Evolutionary conservation across 2,797 vertebrate species (phyloP).

Genomic region (Tapera naevia): DNA sequence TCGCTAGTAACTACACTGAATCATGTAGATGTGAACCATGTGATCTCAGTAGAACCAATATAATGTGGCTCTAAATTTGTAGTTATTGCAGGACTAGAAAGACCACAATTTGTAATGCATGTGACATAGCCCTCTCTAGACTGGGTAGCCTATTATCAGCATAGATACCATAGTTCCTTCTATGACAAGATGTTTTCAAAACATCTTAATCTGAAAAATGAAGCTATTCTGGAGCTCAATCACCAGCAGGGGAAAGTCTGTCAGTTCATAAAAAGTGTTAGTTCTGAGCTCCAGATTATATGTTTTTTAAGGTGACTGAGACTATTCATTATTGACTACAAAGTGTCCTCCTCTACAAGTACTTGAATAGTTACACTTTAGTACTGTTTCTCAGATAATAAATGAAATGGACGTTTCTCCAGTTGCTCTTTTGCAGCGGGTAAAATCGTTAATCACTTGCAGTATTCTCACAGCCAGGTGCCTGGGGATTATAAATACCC

Average conservation of each 20-base stretch:
- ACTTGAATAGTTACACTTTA: conserved; percentile 18
- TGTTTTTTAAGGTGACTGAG: background rate
- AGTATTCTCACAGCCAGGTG: background rate
- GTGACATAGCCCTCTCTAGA: background rate
- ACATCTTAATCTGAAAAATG: background rate
- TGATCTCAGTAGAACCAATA: background rate
- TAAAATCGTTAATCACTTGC: conserved; percentile 11
- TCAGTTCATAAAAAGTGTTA: background rate
- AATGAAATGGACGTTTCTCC: background rate
- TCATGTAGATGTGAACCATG: fast-evolving
- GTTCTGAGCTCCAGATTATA: background rate
- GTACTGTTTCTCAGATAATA: background rate
- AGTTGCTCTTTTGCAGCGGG: conserved; percentile 22
- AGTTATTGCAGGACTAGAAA: background rate
- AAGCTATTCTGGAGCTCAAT: background rate
- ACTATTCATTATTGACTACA: conserved; percentile 10
- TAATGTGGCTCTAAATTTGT: background rate
- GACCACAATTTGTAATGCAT: background rate
- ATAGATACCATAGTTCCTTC: background rate
- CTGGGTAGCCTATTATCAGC: background rate
- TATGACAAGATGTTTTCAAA: background rate
- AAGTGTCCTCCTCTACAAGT: conserved; percentile 1
- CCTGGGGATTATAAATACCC: background rate
- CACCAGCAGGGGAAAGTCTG: background rate
- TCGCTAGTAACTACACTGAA: background rate